Evolutionary conservation across 2,888 invertebrate genomes (phyloP), one percentile per base, ranked within the genome.

Genomic region (Caenorhabditis uteleia): DNA sequence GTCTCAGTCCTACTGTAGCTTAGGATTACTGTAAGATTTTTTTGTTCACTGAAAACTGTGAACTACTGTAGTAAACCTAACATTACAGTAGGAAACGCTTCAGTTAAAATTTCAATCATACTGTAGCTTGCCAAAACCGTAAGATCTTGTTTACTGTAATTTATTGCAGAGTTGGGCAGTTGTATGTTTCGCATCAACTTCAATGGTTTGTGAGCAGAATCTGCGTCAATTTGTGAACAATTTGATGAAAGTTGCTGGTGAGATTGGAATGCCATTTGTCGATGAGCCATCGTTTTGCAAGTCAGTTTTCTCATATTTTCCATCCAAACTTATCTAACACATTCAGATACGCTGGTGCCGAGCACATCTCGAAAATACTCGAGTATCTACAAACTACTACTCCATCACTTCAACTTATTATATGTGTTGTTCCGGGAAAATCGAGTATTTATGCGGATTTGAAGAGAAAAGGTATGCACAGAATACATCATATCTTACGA

Each of bases 221-320:
- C 44, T 65, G 1, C 33, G 49, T 10, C 14, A 25, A 10, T 65
- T 65, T 23, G 33, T 59, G 3, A 18, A 10, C 10, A 48, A 29
- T 36, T 44, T 65, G 5, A 29, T 18, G 1, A 50, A 46, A 16
- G 59, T 65, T 0, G 65, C 57, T 10, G 14, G 16, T 16, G 59
- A 59, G 33, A 54, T 65, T 18, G 65, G 65, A 50, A 58, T 65
- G 58, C 65, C 65, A 14, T 59, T 65, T 34, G 7, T 49, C 6
- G 26, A 21, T 0, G 31, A 26, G 1, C 50, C 51, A 18, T 47
- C 45, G 5, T 65, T 65, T 40, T 55, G 47, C 47, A 59, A 50
- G n/a, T n/a, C n/a, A n/a, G 50, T 60, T 5, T 20, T n/a, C 12
- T 10, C 16, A 3, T 33, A 12, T 33, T 34, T 21, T 21, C 33